These are phyloP conservation scores for Scaptomyza pallida DNA, from an alignment of 1,140 invertebrate species.

Conservation along the genomic window DNA sequence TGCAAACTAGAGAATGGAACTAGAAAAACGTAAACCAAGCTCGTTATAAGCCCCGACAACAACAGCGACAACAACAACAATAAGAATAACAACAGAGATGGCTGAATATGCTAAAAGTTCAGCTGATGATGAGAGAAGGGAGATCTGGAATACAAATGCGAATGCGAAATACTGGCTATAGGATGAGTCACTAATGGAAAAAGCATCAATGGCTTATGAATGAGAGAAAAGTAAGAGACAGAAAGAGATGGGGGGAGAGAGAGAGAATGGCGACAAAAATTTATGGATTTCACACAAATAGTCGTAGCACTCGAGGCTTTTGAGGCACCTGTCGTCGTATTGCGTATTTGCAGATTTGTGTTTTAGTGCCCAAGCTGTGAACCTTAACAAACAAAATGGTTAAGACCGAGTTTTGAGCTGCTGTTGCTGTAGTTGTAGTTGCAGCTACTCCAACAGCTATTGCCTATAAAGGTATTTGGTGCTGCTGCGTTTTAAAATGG, in stretches of 20 bases:
- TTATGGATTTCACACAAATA: conserved; percentile 67
- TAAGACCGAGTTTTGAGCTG: conserved; percentile 54
- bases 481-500: conserved; percentile 68
- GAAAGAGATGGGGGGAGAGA: too few species aligned
- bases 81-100: conserved; percentile 13
- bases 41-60: conserved; percentile 39
- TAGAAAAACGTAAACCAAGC: conserved; percentile 26
- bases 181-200: conserved; percentile 73
- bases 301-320: background rate
- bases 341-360: conserved; percentile 48
- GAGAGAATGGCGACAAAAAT: conserved; percentile 64
- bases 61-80: conserved; percentile 32
- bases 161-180: conserved; percentile 16
- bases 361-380: conserved; percentile 23
- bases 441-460: conserved; percentile 11
- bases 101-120: conserved; percentile 14
- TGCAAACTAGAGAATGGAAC: conserved; percentile 19
- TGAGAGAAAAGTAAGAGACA: conserved; percentile 23
- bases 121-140: conserved; percentile 3
- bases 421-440: conserved; percentile 31
- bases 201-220: conserved; percentile 79
- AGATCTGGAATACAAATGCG: conserved; percentile 24
- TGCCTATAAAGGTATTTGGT: conserved; percentile 50
- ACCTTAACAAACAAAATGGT: conserved; percentile 44
- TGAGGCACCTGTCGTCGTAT: conserved; percentile 32